These are phyloP conservation scores for Dipodomys stephensi DNA, from an alignment of 2,113 vertebrate species.

Conservation along the genomic window DNA sequence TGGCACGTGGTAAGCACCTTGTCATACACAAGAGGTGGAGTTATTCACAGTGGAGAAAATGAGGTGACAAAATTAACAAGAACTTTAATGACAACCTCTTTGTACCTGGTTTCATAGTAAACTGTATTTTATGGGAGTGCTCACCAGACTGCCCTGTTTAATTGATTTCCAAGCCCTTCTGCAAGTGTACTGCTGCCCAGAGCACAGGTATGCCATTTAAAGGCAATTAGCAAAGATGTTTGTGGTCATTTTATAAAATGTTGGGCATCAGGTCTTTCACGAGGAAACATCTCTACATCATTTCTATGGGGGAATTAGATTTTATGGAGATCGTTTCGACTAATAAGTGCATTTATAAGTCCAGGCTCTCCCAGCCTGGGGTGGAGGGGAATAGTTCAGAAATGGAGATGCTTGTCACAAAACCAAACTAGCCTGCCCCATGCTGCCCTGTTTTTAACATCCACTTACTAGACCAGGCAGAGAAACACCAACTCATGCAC, in stretches of 20 bases:
- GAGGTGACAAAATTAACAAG: conserved; percentile 32
- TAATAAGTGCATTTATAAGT: conserved; percentile 60
- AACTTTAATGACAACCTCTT: conserved; percentile 48
- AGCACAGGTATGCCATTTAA: conserved; percentile 22
- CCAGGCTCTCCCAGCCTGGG: not conserved
- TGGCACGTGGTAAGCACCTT: not conserved
- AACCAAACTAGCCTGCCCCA: not conserved
- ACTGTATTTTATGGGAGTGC: conserved; percentile 1
- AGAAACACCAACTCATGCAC: not conserved
- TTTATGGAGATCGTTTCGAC: conserved; percentile 52
- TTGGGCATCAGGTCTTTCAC: not conserved
- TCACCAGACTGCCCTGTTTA: not conserved
- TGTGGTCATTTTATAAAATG: conserved; percentile 58
- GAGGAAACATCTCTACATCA: not conserved
- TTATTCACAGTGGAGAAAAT: conserved; percentile 1
- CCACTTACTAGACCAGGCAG: not conserved
- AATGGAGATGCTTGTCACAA: not conserved
- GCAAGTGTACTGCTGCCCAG: not conserved
- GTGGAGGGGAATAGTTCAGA: not conserved
- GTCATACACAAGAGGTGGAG: not conserved
- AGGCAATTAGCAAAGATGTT: conserved; percentile 53
- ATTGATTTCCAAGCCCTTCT: conserved; percentile 57
- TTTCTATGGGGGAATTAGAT: conserved; percentile 55
- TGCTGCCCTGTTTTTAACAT: not conserved
- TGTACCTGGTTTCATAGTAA: conserved; percentile 27